These are phyloP conservation scores for Nymphalis urticae DNA, from an alignment of 2,888 invertebrate species.

Conservation along the genomic window DNA sequence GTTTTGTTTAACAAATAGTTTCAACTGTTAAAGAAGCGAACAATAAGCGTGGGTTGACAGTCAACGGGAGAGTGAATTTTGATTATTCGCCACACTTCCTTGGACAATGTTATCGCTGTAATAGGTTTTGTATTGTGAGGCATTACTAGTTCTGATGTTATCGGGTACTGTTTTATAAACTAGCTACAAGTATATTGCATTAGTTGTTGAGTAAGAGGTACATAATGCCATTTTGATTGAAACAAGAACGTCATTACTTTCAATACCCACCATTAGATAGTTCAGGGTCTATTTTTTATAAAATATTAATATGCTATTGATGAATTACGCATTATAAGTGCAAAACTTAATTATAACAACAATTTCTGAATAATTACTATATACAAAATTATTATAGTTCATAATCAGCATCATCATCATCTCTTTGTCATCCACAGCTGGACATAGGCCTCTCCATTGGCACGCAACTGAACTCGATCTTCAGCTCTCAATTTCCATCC, in stretches of 20 bases:
- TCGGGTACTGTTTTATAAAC: constrained; percentile 23
- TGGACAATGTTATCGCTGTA: constrained; percentile 24
- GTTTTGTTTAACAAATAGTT: constrained; percentile 29
- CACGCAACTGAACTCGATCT: too few relatives aligned
- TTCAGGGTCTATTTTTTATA: constrained; percentile 9
- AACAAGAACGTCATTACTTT: constrained; percentile 9
- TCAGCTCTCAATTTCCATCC: too few relatives aligned
- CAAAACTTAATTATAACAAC: too few relatives aligned
- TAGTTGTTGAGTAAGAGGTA: constrained; percentile 16
- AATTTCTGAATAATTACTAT: too few relatives aligned
- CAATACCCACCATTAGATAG: constrained; percentile 8
- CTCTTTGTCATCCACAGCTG: too few relatives aligned
- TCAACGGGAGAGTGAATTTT: constrained; percentile 59
- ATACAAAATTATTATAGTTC: too few relatives aligned
- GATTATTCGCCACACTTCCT: constrained; percentile 47
- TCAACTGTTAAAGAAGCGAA: constrained; percentile 22
- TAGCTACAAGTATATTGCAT: constrained; percentile 20
- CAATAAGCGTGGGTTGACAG: constrained; percentile 56
- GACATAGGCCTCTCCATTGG: too few relatives aligned
- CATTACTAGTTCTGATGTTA: constrained; percentile 20
- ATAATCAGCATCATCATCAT: too few relatives aligned
- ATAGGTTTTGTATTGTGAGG: constrained; percentile 15
- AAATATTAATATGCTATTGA: too few relatives aligned
- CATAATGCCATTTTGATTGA: constrained; percentile 22
- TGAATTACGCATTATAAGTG: too few relatives aligned